Conservation (phyloP, 2,113 vertebrate genomes). For the Ginglymostoma cirratum region DNA sequence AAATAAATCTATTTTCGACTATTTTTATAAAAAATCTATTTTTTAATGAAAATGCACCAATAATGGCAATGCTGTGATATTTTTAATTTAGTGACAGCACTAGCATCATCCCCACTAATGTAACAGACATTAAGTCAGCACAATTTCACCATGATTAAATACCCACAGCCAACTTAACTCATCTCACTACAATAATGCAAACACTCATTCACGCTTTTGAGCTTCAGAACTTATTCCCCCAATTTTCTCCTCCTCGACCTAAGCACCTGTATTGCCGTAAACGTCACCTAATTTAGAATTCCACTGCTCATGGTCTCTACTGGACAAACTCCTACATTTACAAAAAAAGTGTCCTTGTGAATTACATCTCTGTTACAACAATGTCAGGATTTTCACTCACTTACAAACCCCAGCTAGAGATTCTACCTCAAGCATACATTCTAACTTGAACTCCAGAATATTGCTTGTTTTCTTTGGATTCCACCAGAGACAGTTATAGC, state of each 20-base stretch:
- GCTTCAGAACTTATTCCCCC: not conserved
- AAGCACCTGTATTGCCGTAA: not conserved
- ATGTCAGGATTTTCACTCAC: not conserved
- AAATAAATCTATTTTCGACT: not conserved
- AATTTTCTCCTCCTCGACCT: not conserved
- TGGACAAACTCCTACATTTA: not conserved
- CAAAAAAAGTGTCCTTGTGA: not conserved
- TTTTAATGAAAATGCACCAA: not conserved
- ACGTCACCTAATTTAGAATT: not conserved
- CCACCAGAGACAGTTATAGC: not conserved
- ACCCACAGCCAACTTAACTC: not conserved
- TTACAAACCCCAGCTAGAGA: not conserved
- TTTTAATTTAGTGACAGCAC: not conserved
- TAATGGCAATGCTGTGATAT: not conserved
- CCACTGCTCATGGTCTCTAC: not conserved
- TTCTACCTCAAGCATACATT: not conserved
- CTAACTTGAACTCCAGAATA: not conserved
- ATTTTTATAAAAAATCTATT: no score
- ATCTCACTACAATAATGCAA: not conserved
- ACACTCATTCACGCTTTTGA: not conserved
- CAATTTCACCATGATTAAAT: not conserved
- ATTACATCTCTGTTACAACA: not conserved
- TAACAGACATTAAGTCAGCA: not conserved
- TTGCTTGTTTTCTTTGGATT: not conserved
- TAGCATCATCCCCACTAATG: not conserved